Percentiles rank a stretch among this genome's conserved stretches.
Conservation (phyloP, 2,888 invertebrate species). For the Tineola bisselliella region DNA sequence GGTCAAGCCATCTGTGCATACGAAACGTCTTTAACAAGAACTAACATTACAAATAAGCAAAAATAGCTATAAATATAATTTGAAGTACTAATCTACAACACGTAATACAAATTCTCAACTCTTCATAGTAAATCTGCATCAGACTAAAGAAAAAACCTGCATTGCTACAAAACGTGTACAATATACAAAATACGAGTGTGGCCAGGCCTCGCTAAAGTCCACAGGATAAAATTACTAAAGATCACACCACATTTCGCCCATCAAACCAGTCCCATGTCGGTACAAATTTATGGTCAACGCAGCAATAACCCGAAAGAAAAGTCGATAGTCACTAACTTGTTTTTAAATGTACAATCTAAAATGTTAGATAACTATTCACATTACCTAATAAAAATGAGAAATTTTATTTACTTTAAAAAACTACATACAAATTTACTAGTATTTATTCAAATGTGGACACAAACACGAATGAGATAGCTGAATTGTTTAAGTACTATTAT, state of each 20-base stretch:
- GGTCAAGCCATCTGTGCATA: no score
- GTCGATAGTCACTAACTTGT: not conserved
- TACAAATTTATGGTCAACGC: no score
- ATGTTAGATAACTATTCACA: constrained; percentile 63
- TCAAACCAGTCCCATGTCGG: no score
- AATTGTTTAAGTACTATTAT: not conserved
- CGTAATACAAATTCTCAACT: constrained; percentile 14
- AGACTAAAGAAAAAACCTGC: constrained; percentile 47
- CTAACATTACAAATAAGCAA: no score
- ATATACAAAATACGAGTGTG: constrained; percentile 45
- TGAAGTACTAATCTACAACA: no score
- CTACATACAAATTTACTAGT: constrained; percentile 40
- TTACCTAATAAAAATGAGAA: constrained; percentile 36
- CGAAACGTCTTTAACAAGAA: no score
- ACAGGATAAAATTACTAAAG: not conserved
- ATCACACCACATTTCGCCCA: not conserved
- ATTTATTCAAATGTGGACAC: not conserved
- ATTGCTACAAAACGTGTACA: constrained; percentile 50
- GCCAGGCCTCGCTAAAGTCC: constrained; percentile 27
- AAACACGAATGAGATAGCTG: constrained; percentile 5
- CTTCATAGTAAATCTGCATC: constrained; percentile 53
- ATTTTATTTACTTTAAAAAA: constrained; percentile 37
- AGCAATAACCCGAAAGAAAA: not conserved
- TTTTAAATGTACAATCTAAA: constrained; percentile 44
- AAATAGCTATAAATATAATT: no score